A percentile compares a stretch with the other conserved stretches of the same genome.
Evolutionary conservation across 2,797 vertebrate genomes (phyloP).

Genomic region (Melanotaenia boesemani): DNA sequence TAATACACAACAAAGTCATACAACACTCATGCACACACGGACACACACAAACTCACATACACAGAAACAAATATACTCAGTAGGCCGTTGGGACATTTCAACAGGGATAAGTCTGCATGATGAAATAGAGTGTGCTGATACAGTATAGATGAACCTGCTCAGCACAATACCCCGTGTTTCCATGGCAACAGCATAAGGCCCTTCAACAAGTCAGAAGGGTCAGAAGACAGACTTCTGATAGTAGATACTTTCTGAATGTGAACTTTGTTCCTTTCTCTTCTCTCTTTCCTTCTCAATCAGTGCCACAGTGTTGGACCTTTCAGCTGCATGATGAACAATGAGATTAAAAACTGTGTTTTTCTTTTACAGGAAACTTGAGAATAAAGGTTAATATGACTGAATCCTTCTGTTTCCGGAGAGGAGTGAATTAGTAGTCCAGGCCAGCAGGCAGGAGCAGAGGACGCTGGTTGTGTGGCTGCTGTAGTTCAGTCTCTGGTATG

Average conservation of each 20-base stretch:
- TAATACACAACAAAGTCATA: constrained; percentile 23
- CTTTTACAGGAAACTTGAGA: constrained; percentile 30
- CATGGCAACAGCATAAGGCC: constrained; percentile 66
- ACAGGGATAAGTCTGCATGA: constrained; percentile 61
- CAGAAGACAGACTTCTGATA: constrained; percentile 57
- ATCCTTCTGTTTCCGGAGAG: constrained; percentile 32
- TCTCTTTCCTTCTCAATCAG: constrained; percentile 49
- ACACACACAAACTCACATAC: constrained; percentile 18
- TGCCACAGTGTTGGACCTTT: constrained; percentile 32
- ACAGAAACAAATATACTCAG: constrained; percentile 20
- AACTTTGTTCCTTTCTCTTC: constrained; percentile 54
- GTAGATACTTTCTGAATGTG: constrained; percentile 58
- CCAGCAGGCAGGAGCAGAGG: constrained; percentile 21
- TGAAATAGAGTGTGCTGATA: constrained; percentile 70
- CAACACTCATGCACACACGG: constrained; percentile 17
- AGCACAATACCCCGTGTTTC: constrained; percentile 56
- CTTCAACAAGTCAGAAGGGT: constrained; percentile 66
- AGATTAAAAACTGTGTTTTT: constrained; percentile 41
- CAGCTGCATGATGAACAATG: constrained; percentile 33
- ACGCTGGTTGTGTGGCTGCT: constrained; percentile 23
- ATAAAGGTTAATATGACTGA: constrained; percentile 42
- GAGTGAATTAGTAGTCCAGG: constrained; percentile 17
- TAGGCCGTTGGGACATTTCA: constrained; percentile 65
- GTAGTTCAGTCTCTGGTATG: constrained; percentile 39
- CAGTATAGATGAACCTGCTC: constrained; percentile 71